Percentiles rank a stretch among this genome's conserved stretches.
phyloP scores from a whole-genome alignment of 1,140 invertebrate genomes.

The Orchesella cincta region DNA sequence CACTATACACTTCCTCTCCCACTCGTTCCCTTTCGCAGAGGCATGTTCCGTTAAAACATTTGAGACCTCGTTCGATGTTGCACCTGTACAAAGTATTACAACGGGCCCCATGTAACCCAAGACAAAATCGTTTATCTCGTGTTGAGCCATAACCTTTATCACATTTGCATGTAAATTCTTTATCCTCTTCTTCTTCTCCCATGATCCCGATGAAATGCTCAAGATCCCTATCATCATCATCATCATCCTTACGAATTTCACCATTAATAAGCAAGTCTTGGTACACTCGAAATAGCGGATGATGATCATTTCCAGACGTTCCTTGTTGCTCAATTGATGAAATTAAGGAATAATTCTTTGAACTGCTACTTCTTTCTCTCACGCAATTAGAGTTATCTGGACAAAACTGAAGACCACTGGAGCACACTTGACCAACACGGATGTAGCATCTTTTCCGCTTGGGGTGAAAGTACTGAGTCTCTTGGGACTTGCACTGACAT shows the following conservation, averaged over 20 bases:
- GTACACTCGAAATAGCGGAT: too few relatives aligned
- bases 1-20: neutral
- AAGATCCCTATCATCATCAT: neutral
- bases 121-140: neutral
- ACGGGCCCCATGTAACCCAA: neutral
- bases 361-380: neutral
- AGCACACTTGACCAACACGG: neutral
- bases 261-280: too few relatives aligned
- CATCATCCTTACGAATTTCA: too few relatives aligned
- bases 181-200: conserved; percentile 7
- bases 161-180: conserved; percentile 13
- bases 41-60: neutral
- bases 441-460: conserved; percentile 17
- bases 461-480: neutral
- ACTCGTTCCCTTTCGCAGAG: neutral
- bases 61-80: neutral
- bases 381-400: conserved; percentile 25
- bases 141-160: neutral
- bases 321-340: too few relatives aligned
- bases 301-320: too few relatives aligned
- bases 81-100: conserved; percentile 1
- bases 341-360: neutral
- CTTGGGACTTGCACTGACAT: conserved; percentile 6
- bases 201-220: neutral
- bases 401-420: conserved; percentile 7